Conservation (phyloP, 2,113 vertebrate genomes). For the Tragulus kanchil region DNA sequence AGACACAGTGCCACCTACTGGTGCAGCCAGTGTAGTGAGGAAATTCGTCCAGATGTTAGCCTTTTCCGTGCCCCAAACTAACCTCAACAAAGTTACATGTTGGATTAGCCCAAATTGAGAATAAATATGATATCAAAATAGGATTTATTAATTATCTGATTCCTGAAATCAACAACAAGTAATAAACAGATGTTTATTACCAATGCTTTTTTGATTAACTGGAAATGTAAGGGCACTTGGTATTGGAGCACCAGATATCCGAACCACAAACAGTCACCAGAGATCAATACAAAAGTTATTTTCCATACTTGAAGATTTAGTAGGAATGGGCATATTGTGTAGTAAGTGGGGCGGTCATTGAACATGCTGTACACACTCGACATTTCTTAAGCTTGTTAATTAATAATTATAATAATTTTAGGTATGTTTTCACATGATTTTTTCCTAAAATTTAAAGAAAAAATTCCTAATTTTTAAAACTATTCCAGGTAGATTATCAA, state of each 20-base stretch:
- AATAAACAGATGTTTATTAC: neutral
- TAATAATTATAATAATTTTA: neutral
- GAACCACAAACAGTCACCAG: neutral
- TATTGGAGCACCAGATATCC: neutral
- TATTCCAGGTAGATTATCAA: neutral
- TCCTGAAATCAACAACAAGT: neutral
- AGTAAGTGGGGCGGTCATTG: neutral
- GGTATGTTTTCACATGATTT: neutral
- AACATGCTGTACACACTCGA: neutral
- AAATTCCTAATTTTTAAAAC: neutral
- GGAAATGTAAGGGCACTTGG: neutral
- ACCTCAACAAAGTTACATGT: neutral
- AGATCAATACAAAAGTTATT: neutral
- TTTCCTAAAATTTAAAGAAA: neutral
- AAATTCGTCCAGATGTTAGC: neutral
- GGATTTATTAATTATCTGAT: neutral
- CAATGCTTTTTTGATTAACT: neutral
- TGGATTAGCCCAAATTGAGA: neutral
- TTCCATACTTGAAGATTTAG: neutral
- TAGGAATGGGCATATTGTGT: neutral
- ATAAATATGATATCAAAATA: neutral
- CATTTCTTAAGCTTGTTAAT: neutral
- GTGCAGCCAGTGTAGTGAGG: neutral
- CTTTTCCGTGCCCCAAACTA: neutral
- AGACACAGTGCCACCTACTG: neutral